Evolutionary conservation across 2,888 invertebrate genomes (phyloP).

Genomic region (Dryocosmus kuriphilus): DNA sequence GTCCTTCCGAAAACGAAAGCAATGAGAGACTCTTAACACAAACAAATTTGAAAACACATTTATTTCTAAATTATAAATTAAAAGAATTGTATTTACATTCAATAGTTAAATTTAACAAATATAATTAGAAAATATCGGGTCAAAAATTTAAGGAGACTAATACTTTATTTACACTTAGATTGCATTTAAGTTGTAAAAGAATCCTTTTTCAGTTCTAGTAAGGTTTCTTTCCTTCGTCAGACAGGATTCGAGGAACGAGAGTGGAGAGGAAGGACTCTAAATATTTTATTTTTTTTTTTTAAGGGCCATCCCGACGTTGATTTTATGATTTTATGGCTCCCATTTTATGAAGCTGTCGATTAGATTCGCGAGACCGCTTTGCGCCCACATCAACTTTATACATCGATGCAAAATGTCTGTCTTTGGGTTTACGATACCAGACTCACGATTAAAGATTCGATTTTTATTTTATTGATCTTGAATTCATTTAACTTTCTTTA

Average conservation of each 20-base stretch:
- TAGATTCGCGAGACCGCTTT: conserved; percentile 66
- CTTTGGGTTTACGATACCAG: conserved; percentile 55
- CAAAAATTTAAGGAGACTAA: too few relatives aligned
- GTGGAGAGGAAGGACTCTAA: conserved; percentile 58
- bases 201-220: conserved; percentile 1
- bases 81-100: neutral
- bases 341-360: conserved; percentile 77
- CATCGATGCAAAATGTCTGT: conserved; percentile 55
- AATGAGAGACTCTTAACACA: too few relatives aligned
- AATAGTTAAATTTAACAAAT: too few relatives aligned
- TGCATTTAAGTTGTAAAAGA: too few relatives aligned
- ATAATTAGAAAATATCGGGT: neutral
- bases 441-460: conserved; percentile 59
- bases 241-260: conserved; percentile 1
- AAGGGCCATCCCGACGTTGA: conserved; percentile 65
- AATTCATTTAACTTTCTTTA: conserved; percentile 57
- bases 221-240: neutral
- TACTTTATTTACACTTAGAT: too few relatives aligned
- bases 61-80: neutral
- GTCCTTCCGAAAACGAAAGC: neutral
- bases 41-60: neutral
- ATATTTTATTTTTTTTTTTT: conserved; percentile 67
- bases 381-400: conserved; percentile 58
- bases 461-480: neutral
- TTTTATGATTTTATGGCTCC: conserved; percentile 76